Base-by-base conservation (phyloP, 1,140 invertebrate genomes). In the Trichonephila inaurata region DNA sequence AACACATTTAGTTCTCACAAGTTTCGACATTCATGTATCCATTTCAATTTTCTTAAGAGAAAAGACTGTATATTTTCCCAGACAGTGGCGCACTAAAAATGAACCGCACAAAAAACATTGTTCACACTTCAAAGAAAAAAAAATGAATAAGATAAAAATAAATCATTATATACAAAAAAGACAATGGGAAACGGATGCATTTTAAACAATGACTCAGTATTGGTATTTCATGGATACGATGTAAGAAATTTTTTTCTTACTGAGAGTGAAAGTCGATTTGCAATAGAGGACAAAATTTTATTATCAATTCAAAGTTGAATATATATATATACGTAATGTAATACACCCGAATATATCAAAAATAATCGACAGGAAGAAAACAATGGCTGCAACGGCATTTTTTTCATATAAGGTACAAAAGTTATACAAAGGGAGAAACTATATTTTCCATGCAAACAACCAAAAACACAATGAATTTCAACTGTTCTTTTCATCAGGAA, bases 221-320 rank as follows among this genome's bases (percentile, higher is more conserved):
- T 6, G 5, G 33, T 77, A 77, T 40, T 40, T 33, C 72, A 33
- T 77, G 6, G 16, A 18, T 18, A 40, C 18, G 6, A 19, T 40
- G 33, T 77, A 33, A 77, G 28, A 14, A 28, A 77, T 16, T 40
- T 77, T n/a, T 77, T 77, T 24, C 33, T 18, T 24, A 69, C 1
- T 24, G 72, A 77, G 16, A 77, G 72, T 77, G 72, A 77, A 33
- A 77, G 24, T 77, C 33, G 72, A 77, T 77, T 33, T 40, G 28
- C 72, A 77, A 40, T 33, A 18, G 18, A 19, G 16, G 72, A 77
- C 24, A 77, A 77, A 77, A 40, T 77, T 33, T 77, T 77, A 40
- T 77, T 16, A 33, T 2, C 28, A 40, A 3, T 28, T 69, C 66
- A 69, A 24, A 24, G n/a, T 77, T 16, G 2, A 33, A 40, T 77